These are phyloP conservation scores for Meandrina meandrites DNA, from an alignment of 92 coral and sea anemone species.

Conservation along the genomic window DNA sequence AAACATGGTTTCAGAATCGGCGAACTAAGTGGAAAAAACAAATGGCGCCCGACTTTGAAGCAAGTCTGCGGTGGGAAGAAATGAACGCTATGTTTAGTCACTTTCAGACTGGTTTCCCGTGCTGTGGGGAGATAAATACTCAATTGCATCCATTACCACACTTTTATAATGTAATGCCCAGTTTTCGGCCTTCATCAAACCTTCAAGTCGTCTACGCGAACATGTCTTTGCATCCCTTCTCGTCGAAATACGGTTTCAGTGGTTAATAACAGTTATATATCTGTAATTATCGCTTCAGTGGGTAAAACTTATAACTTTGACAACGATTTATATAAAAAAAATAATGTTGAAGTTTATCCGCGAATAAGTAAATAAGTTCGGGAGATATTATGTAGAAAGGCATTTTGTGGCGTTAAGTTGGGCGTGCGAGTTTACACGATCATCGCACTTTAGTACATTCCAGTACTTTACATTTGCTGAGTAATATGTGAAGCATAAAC, in stretches of 20 bases:
- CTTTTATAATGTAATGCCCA: slow-evolving; percentile 9
- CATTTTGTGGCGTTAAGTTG: neutral
- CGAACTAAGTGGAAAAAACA: slow-evolving; percentile 99
- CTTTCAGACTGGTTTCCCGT: slow-evolving; percentile 42
- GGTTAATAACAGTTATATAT: slow-evolving; percentile 15
- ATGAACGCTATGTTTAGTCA: slow-evolving; percentile 44
- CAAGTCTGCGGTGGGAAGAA: slow-evolving; percentile 71
- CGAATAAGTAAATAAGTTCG: neutral
- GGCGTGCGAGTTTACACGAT: slow-evolving; percentile 3
- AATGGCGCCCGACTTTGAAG: slow-evolving; percentile 87
- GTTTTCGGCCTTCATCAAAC: slow-evolving; percentile 77
- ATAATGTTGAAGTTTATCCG: neutral
- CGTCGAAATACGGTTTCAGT: slow-evolving; percentile 22
- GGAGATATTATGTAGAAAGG: neutral
- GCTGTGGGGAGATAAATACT: slow-evolving; percentile 45
- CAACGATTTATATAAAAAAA: neutral
- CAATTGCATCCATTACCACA: slow-evolving; percentile 58
- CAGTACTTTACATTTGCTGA: neutral
- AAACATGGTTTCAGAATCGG: slow-evolving; percentile 99
- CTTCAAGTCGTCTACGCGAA: slow-evolving; percentile 90
- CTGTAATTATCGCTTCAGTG: neutral
- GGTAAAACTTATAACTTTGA: neutral
- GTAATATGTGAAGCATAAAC: neutral
- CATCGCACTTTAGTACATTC: neutral
- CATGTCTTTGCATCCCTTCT: slow-evolving; percentile 83